phyloP scores from a whole-genome alignment of 2,888 invertebrate genomes.

The Drosophila sordidapex region DNA sequence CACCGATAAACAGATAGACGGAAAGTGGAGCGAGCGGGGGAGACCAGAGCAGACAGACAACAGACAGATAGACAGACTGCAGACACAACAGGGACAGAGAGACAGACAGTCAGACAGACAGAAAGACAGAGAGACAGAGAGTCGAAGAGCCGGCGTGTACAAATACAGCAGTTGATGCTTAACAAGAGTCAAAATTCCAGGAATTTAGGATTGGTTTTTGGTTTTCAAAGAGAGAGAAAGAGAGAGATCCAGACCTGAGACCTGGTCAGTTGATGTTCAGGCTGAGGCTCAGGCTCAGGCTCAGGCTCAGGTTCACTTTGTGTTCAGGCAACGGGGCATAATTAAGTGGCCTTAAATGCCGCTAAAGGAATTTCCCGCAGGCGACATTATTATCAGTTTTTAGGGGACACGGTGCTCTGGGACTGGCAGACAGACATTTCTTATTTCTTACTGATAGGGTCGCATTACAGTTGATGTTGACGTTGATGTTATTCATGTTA shows the following conservation, averaged over 20 bases:
- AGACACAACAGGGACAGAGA: slow-evolving; percentile 7
- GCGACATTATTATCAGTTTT: slow-evolving; percentile 75
- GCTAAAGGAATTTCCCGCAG: slow-evolving; percentile 78
- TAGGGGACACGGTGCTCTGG: slow-evolving; percentile 29
- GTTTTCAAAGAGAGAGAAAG: slow-evolving; percentile 13
- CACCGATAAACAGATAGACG: slow-evolving; percentile 10
- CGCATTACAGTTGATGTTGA: slow-evolving; percentile 23
- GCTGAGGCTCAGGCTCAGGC: not conserved
- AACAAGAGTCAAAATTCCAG: slow-evolving; percentile 77
- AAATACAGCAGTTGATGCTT: slow-evolving; percentile 76
- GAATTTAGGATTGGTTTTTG: slow-evolving; percentile 80
- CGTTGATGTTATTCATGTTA: slow-evolving; percentile 40
- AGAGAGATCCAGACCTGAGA: slow-evolving; percentile 25
- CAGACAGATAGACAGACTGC: slow-evolving; percentile 23
- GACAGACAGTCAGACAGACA: slow-evolving; percentile 18
- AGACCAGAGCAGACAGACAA: slow-evolving; percentile 7
- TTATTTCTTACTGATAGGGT: slow-evolving; percentile 55
- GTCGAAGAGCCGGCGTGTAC: slow-evolving; percentile 60
- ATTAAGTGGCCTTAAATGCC: slow-evolving; percentile 79
- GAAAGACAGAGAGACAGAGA: slow-evolving; percentile 10
- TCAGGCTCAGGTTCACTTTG: slow-evolving; percentile 3
- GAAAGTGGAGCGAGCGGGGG: not conserved
- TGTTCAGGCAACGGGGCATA: slow-evolving; percentile 55
- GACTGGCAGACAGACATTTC: slow-evolving; percentile 32
- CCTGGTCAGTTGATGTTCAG: slow-evolving; percentile 33